phyloP scores from a whole-genome alignment of 2,797 vertebrate genomes.

The Notolabrus celidotus region DNA sequence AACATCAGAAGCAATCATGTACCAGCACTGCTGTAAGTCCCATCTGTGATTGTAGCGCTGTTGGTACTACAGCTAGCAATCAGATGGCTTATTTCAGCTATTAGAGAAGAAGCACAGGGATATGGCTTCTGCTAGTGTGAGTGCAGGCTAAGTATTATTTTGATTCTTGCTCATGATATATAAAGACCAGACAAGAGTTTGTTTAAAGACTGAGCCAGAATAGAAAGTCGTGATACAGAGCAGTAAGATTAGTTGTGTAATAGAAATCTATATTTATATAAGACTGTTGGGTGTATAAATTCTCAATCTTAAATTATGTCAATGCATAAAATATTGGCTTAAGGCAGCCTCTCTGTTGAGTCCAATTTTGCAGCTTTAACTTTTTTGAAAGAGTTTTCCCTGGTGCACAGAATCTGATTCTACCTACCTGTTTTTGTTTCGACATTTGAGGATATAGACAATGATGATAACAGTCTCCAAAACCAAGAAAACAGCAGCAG shows the following conservation, averaged over 20 bases:
- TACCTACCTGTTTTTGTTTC: conserved; percentile 77
- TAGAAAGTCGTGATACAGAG: conserved; percentile 1
- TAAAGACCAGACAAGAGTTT: conserved; percentile 4
- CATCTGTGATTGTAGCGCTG: conserved; percentile 68
- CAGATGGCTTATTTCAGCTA: conserved; percentile 59
- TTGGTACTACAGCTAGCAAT: conserved; percentile 58
- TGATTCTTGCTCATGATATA: conserved; percentile 38
- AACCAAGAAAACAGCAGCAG: conserved; percentile 77
- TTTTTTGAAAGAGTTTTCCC: neutral
- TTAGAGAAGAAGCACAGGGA: conserved; percentile 35
- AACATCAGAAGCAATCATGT: conserved; percentile 68
- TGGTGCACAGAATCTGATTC: neutral
- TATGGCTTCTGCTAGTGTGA: conserved; percentile 7
- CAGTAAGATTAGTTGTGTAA: conserved; percentile 29
- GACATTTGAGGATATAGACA: conserved; percentile 82
- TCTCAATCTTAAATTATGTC: conserved; percentile 5
- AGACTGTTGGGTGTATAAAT: conserved; percentile 27
- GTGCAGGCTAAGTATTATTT: conserved; percentile 36
- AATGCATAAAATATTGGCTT: conserved; percentile 18
- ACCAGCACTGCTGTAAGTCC: conserved; percentile 60
- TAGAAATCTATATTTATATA: conserved; percentile 23
- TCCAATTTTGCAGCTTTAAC: neutral
- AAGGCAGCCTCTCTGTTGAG: conserved; percentile 4
- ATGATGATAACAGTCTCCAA: conserved; percentile 80
- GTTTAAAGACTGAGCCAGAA: conserved; percentile 24